Base-by-base conservation (phyloP, 2,888 invertebrate species). In the Drosophila bunnanda region DNA sequence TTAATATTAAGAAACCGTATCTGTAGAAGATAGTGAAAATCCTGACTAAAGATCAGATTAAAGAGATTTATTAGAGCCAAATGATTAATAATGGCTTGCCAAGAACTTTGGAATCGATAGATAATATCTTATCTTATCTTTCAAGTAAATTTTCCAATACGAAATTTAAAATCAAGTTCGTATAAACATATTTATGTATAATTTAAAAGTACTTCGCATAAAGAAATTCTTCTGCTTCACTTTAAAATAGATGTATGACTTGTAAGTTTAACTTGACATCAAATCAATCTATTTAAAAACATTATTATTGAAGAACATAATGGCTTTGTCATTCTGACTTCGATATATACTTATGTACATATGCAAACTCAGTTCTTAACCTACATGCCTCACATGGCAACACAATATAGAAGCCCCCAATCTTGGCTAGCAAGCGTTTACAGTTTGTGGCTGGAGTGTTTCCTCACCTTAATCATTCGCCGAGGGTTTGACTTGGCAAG, bases 381-480 rank as follows among this genome's bases (percentile, higher is more conserved):
- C 57, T 25, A 60, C 15, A 43, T 57, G 34, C 43, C n/a, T 12
- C 8, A 43, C 50, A 28, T 50, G 10, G 64, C 50, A 62, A 62
- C 48, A 48, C n/a, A 13, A 25, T 5, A 9, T 34, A 50, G 32
- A 32, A 28, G 17, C 22, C 13, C 2, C 9, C 2, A 56, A 10
- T 12, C 36, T 38, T 10, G 30, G 10, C 36, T 30, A 48, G 15
- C 15, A 15, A 60, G 10, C 30, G 10, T 34, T 62, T 20, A 50
- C 38, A 50, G 15, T 50, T 50, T 34, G 17, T 34, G 25, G 12
- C 38, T 17, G 10, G 7, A 17, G 10, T 7, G 8, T 50, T n/a
- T 50, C 64, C 64, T 65, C 64, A 65, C 64, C 64, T 65, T 64
- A 64, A 65, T 65, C 64, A 65, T 65, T 34, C 64, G 64, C 64